These are phyloP conservation scores for Lingula anatina DNA, from an alignment of 2,888 invertebrate species.

Conservation along the genomic window DNA sequence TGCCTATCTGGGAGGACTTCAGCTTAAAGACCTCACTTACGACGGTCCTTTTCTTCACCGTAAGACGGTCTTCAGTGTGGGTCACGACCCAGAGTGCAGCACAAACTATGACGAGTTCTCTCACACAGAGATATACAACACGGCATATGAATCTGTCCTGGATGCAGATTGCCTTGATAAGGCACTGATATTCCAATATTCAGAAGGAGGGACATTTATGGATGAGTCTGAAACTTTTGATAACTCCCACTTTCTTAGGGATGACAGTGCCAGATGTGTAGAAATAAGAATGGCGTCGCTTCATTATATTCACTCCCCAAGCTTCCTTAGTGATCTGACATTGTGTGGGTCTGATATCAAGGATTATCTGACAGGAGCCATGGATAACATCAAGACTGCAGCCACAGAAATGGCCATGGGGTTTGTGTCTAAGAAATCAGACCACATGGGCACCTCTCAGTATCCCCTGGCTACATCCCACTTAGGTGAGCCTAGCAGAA, in stretches of 20 bases:
- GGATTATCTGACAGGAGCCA: constrained; percentile 78
- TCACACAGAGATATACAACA: constrained; percentile 48
- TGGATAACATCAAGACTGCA: constrained; percentile 79
- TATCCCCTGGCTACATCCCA: too few relatives aligned
- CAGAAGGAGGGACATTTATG: too few relatives aligned
- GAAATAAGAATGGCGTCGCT: constrained; percentile 74
- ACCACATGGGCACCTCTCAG: constrained; percentile 3
- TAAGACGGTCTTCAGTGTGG: constrained; percentile 79
- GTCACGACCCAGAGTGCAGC: constrained; percentile 61
- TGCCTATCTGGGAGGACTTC: constrained; percentile 88
- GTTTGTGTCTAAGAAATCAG: constrained; percentile 53
- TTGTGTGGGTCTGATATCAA: constrained; percentile 87
- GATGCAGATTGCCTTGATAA: background rate
- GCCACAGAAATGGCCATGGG: constrained; percentile 92
- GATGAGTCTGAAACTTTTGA: background rate
- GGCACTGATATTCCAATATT: background rate
- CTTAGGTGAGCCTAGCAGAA: constrained; percentile 9
- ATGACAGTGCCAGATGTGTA: constrained; percentile 9
- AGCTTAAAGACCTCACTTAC: constrained; percentile 75
- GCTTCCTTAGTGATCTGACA: constrained; percentile 77
- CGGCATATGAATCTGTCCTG: constrained; percentile 25
- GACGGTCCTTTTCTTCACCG: constrained; percentile 78
- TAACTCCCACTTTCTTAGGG: background rate
- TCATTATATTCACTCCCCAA: constrained; percentile 88
- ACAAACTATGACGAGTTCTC: background rate